These are phyloP conservation scores for Trematocara variabile DNA, from an alignment of 2,113 vertebrate genomes.

Conservation along the genomic window DNA sequence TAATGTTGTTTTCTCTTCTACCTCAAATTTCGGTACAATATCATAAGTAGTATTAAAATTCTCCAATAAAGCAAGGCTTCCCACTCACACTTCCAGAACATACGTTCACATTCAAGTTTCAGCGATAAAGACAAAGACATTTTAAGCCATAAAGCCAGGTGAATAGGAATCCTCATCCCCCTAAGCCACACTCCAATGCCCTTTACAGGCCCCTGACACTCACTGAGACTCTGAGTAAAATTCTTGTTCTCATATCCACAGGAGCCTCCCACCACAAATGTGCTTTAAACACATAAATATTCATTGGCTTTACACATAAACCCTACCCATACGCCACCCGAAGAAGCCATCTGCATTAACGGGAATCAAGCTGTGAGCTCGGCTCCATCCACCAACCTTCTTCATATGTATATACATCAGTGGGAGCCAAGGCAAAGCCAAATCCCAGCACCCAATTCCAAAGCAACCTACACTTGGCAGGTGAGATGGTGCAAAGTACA, in stretches of 20 bases:
- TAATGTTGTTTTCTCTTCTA: background rate
- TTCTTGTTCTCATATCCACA: conserved; percentile 41
- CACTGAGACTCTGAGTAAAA: conserved; percentile 43
- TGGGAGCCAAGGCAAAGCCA: conserved; percentile 49
- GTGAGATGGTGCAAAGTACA: conserved; percentile 52
- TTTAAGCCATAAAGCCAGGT: conserved; percentile 49
- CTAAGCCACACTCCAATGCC: conserved; percentile 52
- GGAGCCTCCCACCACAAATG: conserved; percentile 61
- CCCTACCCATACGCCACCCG: conserved; percentile 47
- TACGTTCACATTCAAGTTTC: background rate
- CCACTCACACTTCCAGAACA: background rate
- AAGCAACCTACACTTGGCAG: conserved; percentile 76
- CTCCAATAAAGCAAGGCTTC: background rate
- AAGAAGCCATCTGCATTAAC: conserved; percentile 73
- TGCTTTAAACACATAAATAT: conserved; percentile 74
- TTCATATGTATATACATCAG: conserved; percentile 47
- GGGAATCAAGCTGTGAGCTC: conserved; percentile 64
- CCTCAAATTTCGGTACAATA: background rate
- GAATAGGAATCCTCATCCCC: conserved; percentile 44
- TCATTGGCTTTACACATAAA: conserved; percentile 66
- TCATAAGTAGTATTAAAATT: background rate
- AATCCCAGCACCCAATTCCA: conserved; percentile 56
- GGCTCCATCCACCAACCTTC: conserved; percentile 58
- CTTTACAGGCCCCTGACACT: conserved; percentile 37
- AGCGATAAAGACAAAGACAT: conserved; percentile 44